phyloP scores from a whole-genome alignment of 2,113 vertebrate species.

The Morone chrysops region DNA sequence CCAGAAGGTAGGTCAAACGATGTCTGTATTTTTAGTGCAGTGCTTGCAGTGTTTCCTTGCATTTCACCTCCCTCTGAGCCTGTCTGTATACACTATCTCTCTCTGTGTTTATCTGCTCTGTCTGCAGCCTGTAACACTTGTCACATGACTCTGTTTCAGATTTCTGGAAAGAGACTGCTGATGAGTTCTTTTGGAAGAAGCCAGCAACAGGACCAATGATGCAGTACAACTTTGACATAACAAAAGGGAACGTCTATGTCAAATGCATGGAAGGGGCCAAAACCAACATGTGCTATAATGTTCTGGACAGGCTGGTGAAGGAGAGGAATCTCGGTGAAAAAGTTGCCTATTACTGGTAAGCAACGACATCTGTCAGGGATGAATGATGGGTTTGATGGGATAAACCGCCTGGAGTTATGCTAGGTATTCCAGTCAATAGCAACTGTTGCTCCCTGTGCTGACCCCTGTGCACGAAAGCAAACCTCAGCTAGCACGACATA shows the following conservation, averaged over 20 bases:
- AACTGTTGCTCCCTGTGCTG: conserved; percentile 42
- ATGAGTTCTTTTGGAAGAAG: conserved; percentile 86
- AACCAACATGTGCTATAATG: conserved; percentile 89
- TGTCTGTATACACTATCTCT: background rate
- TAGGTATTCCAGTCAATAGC: conserved; percentile 52
- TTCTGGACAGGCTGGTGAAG: conserved; percentile 85
- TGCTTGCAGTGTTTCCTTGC: conserved; percentile 20
- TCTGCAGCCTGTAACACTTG: conserved; percentile 21
- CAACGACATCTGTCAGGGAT: background rate
- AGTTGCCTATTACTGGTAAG: conserved; percentile 88
- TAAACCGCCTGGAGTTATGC: conserved; percentile 35
- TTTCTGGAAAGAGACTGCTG: conserved; percentile 85
- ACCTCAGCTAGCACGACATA: conserved; percentile 4
- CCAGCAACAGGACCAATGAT: conserved; percentile 80
- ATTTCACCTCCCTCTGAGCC: conserved; percentile 1
- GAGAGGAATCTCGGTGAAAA: conserved; percentile 83
- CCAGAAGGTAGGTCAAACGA: conserved; percentile 83
- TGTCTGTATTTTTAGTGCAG: conserved; percentile 34
- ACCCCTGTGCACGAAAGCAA: conserved; percentile 46
- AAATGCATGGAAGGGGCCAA: conserved; percentile 88
- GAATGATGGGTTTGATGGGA: conserved; percentile 40
- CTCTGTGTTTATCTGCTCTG: background rate
- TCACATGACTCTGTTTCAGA: conserved; percentile 66
- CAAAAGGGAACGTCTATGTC: conserved; percentile 82
- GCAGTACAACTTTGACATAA: conserved; percentile 87